Evolutionary conservation across 2,113 vertebrate species (phyloP).

Genomic region (Noctilio leporinus): DNA sequence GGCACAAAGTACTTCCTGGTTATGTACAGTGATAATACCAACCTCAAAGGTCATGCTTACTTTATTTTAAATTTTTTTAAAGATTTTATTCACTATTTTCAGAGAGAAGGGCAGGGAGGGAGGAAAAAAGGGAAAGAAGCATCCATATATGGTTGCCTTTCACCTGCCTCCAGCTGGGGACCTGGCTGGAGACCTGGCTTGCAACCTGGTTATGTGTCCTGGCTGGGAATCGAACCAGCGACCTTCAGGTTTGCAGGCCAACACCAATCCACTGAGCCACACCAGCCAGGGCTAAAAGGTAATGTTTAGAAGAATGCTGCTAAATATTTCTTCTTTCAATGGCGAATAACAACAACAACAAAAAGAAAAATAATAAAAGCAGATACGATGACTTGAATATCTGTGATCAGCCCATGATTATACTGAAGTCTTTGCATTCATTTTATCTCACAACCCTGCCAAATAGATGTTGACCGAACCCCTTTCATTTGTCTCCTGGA

Average conservation of each 20-base stretch:
- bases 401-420: rapidly evolving
- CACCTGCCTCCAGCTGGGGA: too few species aligned
- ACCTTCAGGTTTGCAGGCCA: too few species aligned
- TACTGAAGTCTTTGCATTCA: neutral
- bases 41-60: neutral
- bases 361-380: neutral
- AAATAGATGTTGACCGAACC: rapidly evolving
- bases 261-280: too few species aligned
- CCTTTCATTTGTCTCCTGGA: neutral
- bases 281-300: too few species aligned
- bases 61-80: too few species aligned
- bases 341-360: neutral
- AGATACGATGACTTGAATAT: neutral
- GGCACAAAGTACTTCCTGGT: neutral
- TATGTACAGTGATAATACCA: neutral
- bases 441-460: neutral
- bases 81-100: too few species aligned
- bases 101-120: too few species aligned
- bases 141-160: too few species aligned
- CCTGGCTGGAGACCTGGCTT: too few species aligned
- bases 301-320: neutral
- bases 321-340: neutral
- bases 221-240: too few species aligned
- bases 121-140: too few species aligned
- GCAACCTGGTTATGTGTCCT: too few species aligned